Evolutionary conservation across 2,888 invertebrate species (phyloP).

Genomic region (Sisyra nigra): DNA sequence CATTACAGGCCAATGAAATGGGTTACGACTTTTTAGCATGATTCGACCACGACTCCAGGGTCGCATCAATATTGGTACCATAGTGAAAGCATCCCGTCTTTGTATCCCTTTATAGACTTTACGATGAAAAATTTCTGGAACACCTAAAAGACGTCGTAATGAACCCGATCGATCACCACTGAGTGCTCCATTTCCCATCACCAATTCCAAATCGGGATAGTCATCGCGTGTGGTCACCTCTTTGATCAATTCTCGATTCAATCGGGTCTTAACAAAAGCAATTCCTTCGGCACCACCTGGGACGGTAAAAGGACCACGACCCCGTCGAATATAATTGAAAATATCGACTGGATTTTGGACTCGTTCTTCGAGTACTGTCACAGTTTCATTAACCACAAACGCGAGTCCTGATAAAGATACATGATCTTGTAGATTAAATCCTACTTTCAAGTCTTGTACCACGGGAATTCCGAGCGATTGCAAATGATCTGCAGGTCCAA

Average conservation of each 20-base stretch:
- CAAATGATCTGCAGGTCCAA: conserved; percentile 52
- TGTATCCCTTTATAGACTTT: conserved; percentile 34
- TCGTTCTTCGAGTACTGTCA: conserved; percentile 45
- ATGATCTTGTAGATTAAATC: conserved; percentile 70
- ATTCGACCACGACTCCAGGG: conserved; percentile 62
- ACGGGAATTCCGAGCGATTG: conserved; percentile 39
- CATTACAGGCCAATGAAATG: conserved; percentile 59
- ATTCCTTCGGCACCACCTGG: conserved; percentile 65
- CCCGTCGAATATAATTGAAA: conserved; percentile 41
- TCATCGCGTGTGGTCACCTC: conserved; percentile 22
- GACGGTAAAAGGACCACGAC: conserved; percentile 54
- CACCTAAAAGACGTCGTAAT: conserved; percentile 44
- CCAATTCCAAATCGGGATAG: conserved; percentile 65
- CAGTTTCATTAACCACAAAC: conserved; percentile 51
- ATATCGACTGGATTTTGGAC: conserved; percentile 31
- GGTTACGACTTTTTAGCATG: conserved; percentile 50
- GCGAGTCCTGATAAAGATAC: conserved; percentile 54
- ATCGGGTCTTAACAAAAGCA: conserved; percentile 53
- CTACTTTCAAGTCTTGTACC: conserved; percentile 54
- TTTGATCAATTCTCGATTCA: neutral
- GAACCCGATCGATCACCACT: conserved; percentile 57
- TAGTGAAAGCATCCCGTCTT: conserved; percentile 41
- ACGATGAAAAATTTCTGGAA: conserved; percentile 41
- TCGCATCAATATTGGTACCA: conserved; percentile 57
- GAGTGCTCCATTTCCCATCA: conserved; percentile 60